A percentile compares a stretch with the other conserved stretches of the same genome.
phyloP scores from a whole-genome alignment of 1,140 invertebrate species.

The Temnothorax longispinosus region DNA sequence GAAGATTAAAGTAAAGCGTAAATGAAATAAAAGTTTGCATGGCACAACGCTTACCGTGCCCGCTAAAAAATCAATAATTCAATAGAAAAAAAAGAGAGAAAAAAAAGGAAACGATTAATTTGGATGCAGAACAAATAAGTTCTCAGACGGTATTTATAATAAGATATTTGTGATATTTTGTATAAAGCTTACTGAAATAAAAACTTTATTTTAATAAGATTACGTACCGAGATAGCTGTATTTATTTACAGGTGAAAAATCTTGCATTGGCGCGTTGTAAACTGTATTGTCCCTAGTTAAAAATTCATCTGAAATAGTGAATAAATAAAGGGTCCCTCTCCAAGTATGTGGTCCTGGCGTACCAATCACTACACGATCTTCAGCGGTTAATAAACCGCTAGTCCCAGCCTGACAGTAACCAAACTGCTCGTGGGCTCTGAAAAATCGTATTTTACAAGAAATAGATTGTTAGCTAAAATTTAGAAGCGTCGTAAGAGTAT shows the following conservation, averaged over 20 bases:
- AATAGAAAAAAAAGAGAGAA: background rate
- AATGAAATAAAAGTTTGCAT: background rate
- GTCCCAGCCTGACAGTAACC: constrained; percentile 97
- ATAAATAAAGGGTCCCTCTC: constrained; percentile 94
- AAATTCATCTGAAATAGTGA: constrained; percentile 91
- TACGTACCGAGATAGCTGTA: constrained; percentile 94
- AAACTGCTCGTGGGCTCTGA: constrained; percentile 93
- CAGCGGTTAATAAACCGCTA: constrained; percentile 91
- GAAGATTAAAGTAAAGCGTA: constrained; percentile 58
- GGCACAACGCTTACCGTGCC: too few relatives aligned
- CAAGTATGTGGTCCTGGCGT: constrained; percentile 95
- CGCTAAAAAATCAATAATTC: background rate
- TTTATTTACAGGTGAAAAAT: constrained; percentile 91
- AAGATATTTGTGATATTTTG: background rate
- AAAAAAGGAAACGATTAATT: background rate
- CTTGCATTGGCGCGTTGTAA: constrained; percentile 91
- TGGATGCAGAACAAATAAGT: background rate
- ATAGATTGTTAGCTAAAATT: constrained; percentile 8
- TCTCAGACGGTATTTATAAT: constrained; percentile 3
- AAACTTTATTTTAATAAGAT: constrained; percentile 1
- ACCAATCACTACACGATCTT: constrained; percentile 93
- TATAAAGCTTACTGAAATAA: background rate
- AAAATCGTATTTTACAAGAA: constrained; percentile 53
- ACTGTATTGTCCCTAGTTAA: constrained; percentile 91
- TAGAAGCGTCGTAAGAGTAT: constrained; percentile 12